phyloP scores from a whole-genome alignment of 2,113 vertebrate species.

The Syngnathus scovelli region DNA sequence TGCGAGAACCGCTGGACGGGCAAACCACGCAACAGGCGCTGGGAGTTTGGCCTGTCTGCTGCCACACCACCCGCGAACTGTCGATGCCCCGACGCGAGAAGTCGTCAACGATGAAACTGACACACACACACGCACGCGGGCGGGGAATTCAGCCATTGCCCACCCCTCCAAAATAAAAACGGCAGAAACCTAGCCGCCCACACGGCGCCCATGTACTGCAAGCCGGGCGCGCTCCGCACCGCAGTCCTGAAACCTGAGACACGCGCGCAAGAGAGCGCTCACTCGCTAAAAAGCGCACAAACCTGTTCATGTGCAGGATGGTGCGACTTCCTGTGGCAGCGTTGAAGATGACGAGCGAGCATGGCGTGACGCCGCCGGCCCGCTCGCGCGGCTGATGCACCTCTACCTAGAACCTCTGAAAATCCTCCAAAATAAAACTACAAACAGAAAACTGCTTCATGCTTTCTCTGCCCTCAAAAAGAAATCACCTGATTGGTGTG shows the following conservation, averaged over 20 bases:
- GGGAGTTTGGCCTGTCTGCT: conserved; percentile 47
- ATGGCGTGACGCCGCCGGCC: conserved; percentile 43
- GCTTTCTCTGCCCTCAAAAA: not conserved
- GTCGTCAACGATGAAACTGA: conserved; percentile 58
- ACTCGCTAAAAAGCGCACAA: not conserved
- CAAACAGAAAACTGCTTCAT: conserved; percentile 37
- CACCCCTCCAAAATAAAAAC: conserved; percentile 16
- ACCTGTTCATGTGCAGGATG: conserved; percentile 63
- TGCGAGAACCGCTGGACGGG: conserved; percentile 47
- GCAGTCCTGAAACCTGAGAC: conserved; percentile 26
- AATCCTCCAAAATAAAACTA: conserved; percentile 65
- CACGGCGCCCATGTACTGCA: no score
- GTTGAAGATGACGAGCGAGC: conserved; percentile 58
- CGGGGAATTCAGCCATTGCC: conserved; percentile 5
- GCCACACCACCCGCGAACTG: conserved; percentile 37
- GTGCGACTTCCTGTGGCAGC: conserved; percentile 52
- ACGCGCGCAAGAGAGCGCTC: not conserved
- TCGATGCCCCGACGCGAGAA: conserved; percentile 19
- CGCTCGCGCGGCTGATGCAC: conserved; percentile 47
- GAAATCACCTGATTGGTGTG: not conserved
- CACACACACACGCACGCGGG: not conserved
- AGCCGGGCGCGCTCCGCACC: not conserved
- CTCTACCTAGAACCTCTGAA: conserved; percentile 52
- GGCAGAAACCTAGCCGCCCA: no score
- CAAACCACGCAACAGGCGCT: conserved; percentile 61